A percentile compares a stretch with the other conserved stretches of the same genome.
phyloP scores from a whole-genome alignment of 2,888 invertebrate genomes.

The Nomada ruficornis region DNA sequence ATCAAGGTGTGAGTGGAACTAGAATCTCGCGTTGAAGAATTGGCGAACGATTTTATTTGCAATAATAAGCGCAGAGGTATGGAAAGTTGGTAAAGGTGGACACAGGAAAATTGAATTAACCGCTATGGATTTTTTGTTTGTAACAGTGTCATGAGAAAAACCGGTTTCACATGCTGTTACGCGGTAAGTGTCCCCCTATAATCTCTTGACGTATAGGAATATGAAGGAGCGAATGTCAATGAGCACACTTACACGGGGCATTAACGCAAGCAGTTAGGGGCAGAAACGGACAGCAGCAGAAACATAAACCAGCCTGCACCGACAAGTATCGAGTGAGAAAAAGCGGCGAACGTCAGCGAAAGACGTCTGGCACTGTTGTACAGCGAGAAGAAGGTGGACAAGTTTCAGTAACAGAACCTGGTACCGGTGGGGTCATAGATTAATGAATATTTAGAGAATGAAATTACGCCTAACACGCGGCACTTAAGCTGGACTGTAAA shows the following conservation, averaged over 20 bases:
- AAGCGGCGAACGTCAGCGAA: neutral
- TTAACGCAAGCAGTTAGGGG: neutral
- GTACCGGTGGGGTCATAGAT: neutral
- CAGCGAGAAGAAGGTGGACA: neutral
- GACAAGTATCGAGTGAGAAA: no score
- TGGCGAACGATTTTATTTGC: no score
- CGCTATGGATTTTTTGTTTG: no score
- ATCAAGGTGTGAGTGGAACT: no score
- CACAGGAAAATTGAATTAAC: no score
- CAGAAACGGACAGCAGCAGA: neutral
- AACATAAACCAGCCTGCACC: neutral
- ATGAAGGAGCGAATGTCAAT: neutral
- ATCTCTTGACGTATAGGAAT: neutral
- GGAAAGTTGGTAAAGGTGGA: no score
- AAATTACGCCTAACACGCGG: conserved; percentile 20
- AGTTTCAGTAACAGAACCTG: neutral
- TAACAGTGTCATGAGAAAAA: no score
- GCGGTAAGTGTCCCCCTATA: no score
- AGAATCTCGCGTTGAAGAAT: neutral
- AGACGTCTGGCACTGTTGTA: neutral
- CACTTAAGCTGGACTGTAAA: conserved; percentile 14
- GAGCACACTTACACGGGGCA: neutral
- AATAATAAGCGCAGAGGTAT: no score
- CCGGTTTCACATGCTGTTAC: no score
- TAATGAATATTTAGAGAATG: conserved; percentile 15